A percentile compares a stretch with the other conserved stretches of the same genome.
These are phyloP conservation scores for Phaenicophaeus curvirostris DNA, from an alignment of 2,797 vertebrate genomes.

Conservation along the genomic window DNA sequence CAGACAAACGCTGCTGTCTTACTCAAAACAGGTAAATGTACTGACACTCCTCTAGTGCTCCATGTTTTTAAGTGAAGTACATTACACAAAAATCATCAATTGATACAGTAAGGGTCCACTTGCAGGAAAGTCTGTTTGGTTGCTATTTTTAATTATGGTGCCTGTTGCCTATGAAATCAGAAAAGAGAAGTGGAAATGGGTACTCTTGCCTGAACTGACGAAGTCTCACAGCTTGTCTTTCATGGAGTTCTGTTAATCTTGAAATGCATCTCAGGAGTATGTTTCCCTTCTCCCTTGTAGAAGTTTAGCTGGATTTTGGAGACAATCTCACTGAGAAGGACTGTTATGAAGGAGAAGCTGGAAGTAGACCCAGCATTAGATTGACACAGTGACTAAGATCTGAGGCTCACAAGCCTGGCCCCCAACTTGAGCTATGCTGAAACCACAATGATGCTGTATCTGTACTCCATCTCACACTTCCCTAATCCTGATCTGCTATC, in stretches of 20 bases:
- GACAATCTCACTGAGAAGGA: accelerated
- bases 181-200: not conserved
- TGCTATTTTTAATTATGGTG: not conserved
- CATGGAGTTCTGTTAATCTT: not conserved
- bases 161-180: not conserved
- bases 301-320: not conserved
- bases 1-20: not conserved
- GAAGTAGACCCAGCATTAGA: not conserved
- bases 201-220: not conserved
- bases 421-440: accelerated
- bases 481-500: not conserved
- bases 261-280: not conserved
- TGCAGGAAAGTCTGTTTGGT: not conserved
- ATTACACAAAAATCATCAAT: not conserved
- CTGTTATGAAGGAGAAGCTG: not conserved
- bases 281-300: accelerated
- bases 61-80: not conserved
- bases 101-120: not conserved
- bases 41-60: not conserved
- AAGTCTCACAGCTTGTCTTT: not conserved
- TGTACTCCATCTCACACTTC: accelerated
- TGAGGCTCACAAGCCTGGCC: accelerated
- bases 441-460: accelerated
- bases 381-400: not conserved
- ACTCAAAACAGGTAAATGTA: not conserved